These are phyloP conservation scores for Hypena proboscidalis DNA, from an alignment of 2,888 invertebrate genomes.

Conservation along the genomic window DNA sequence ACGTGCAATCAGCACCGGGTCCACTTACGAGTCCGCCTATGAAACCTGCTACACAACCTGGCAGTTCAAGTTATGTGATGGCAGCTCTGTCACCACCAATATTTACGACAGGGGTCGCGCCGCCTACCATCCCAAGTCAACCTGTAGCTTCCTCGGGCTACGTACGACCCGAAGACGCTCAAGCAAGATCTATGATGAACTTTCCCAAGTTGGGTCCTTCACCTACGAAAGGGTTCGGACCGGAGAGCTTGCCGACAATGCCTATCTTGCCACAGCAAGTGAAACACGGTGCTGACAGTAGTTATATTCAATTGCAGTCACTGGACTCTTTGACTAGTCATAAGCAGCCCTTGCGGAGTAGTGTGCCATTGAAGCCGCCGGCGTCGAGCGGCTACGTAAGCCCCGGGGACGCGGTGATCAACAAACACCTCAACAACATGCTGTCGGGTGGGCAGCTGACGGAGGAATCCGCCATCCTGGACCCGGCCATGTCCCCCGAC, in stretches of 20 bases:
- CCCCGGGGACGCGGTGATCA: conserved; percentile 73
- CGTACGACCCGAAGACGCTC: conserved; percentile 70
- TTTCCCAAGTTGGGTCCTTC: conserved; percentile 67
- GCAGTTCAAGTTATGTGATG: conserved; percentile 78
- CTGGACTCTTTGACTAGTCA: conserved; percentile 74
- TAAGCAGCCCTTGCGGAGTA: conserved; percentile 63
- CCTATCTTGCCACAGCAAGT: conserved; percentile 71
- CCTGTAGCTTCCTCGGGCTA: conserved; percentile 70
- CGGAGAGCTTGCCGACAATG: conserved; percentile 78
- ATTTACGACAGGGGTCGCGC: conserved; percentile 67
- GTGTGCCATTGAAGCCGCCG: conserved; percentile 64
- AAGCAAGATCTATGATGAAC: conserved; percentile 64
- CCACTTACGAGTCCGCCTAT: conserved; percentile 47
- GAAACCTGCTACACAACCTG: conserved; percentile 52
- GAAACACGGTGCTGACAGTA: conserved; percentile 68
- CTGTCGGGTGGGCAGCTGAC: conserved; percentile 63
- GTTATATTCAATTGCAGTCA: conserved; percentile 78
- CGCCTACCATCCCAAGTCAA: conserved; percentile 50
- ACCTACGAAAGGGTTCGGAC: conserved; percentile 65
- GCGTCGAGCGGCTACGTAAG: conserved; percentile 73
- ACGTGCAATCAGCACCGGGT: conserved; percentile 62
- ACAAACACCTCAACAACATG: conserved; percentile 77
- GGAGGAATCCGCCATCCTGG: conserved; percentile 74
- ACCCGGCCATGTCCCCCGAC: conserved; percentile 80
- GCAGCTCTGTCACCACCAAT: conserved; percentile 71